These are phyloP conservation scores for Petromus typicus DNA, from an alignment of 2,113 vertebrate species.

Conservation along the genomic window DNA sequence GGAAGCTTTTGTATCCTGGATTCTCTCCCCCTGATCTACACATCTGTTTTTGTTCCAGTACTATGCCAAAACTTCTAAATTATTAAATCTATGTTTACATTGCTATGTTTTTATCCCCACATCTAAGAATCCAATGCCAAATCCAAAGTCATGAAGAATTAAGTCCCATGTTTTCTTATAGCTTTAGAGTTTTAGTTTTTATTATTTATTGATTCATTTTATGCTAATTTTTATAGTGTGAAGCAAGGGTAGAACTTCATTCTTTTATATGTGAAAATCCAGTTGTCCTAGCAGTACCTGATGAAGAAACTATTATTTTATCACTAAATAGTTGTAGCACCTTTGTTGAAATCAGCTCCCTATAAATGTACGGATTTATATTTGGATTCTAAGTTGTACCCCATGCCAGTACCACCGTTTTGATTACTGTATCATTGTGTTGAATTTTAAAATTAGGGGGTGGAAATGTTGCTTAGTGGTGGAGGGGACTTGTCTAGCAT, in stretches of 20 bases:
- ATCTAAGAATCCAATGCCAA: conserved; percentile 30
- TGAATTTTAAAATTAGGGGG: not conserved
- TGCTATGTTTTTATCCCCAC: not conserved
- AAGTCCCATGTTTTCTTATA: not conserved
- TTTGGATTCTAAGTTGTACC: too few species aligned
- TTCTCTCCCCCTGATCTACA: not conserved
- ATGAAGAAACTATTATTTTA: too few species aligned
- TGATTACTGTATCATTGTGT: not conserved
- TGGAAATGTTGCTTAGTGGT: not conserved
- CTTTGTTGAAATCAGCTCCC: too few species aligned
- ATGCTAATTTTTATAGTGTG: conserved; percentile 3
- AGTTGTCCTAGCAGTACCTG: too few species aligned
- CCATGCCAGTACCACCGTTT: not conserved
- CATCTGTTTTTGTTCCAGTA: not conserved
- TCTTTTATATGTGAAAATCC: not conserved
- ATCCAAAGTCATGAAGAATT: not conserved
- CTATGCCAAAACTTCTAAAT: not conserved
- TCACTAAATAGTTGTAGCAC: too few species aligned
- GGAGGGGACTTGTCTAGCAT: not conserved
- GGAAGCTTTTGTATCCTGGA: not conserved
- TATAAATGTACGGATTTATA: too few species aligned
- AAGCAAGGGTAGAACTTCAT: not conserved
- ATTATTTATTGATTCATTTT: not conserved
- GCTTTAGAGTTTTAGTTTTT: conserved; percentile 26
- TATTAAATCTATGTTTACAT: conserved; percentile 19